Percentiles rank a stretch among this genome's conserved stretches.
Conservation (phyloP, 2,888 invertebrate species). For the Fissipunctia ypsillon region DNA sequence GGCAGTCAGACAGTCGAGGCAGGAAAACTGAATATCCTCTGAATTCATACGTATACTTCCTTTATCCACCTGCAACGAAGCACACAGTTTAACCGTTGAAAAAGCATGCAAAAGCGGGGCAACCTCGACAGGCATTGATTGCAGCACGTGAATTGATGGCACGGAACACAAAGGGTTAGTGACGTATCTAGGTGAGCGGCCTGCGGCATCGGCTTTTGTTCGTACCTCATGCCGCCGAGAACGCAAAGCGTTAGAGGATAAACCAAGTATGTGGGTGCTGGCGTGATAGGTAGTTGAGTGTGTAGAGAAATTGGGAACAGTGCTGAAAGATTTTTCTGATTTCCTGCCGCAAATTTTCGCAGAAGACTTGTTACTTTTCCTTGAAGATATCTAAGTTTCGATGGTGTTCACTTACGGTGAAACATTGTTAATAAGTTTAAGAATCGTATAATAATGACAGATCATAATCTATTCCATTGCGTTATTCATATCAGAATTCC, state of each 20-base stretch:
- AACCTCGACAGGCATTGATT: constrained; percentile 65
- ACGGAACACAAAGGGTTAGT: constrained; percentile 73
- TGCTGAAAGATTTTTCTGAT: neutral
- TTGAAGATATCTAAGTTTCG: neutral
- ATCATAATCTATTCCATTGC: neutral
- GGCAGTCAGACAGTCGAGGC: too few relatives aligned
- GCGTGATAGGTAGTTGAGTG: neutral
- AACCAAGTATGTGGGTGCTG: constrained; percentile 21
- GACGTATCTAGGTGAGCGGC: constrained; percentile 72
- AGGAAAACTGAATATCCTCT: neutral
- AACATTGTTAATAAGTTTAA: neutral
- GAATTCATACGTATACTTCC: neutral
- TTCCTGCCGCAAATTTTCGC: neutral
- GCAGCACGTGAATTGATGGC: constrained; percentile 71
- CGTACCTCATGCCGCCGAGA: constrained; percentile 37
- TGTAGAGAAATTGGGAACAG: neutral
- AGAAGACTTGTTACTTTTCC: neutral
- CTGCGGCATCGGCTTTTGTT: constrained; percentile 70
- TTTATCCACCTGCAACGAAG: neutral
- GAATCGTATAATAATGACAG: neutral
- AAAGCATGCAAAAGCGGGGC: constrained; percentile 30
- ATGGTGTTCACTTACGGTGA: too few relatives aligned
- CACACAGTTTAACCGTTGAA: constrained; percentile 25
- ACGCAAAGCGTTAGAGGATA: constrained; percentile 30
- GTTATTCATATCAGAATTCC: neutral